Evolutionary conservation across 2,797 vertebrate species (phyloP).

Genomic region (Peromyscus attwateri): DNA sequence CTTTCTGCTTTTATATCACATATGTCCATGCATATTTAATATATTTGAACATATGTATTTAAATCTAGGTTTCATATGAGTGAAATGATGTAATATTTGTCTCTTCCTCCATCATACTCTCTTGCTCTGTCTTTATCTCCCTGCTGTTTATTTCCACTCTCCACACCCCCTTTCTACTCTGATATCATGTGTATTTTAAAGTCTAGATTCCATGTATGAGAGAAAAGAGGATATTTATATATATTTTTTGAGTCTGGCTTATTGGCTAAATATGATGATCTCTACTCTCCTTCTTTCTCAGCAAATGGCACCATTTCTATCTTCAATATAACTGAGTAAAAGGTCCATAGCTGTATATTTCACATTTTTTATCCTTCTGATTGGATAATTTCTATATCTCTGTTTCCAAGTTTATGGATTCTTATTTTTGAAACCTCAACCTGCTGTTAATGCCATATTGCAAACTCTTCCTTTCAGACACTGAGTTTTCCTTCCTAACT

Average conservation of each 20-base stretch:
- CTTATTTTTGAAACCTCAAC: conserved; percentile 7
- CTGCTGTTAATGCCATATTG: conserved; percentile 45
- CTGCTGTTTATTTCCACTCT: not conserved
- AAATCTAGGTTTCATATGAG: not conserved
- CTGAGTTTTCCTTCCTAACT: not conserved
- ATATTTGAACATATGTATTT: not conserved
- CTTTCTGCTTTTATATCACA: not conserved
- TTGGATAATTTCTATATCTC: not conserved
- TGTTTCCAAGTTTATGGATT: not conserved
- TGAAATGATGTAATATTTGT: not conserved
- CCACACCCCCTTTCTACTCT: not conserved
- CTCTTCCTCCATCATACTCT: not conserved
- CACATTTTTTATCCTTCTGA: not conserved
- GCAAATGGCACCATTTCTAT: not conserved
- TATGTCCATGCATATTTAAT: not conserved
- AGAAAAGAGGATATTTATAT: not conserved
- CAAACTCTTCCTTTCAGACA: conserved; percentile 36
- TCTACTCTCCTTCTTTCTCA: not conserved
- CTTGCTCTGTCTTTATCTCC: not conserved
- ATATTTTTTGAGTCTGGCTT: not conserved
- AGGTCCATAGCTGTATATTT: not conserved
- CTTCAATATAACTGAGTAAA: not conserved
- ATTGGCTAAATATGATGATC: not conserved
- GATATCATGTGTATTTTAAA: not conserved
- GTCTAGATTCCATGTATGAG: not conserved